Percentiles rank a stretch among this genome's conserved stretches.
These are phyloP conservation scores for Amblyteles armatorius DNA, from an alignment of 2,888 invertebrate species.

Conservation along the genomic window DNA sequence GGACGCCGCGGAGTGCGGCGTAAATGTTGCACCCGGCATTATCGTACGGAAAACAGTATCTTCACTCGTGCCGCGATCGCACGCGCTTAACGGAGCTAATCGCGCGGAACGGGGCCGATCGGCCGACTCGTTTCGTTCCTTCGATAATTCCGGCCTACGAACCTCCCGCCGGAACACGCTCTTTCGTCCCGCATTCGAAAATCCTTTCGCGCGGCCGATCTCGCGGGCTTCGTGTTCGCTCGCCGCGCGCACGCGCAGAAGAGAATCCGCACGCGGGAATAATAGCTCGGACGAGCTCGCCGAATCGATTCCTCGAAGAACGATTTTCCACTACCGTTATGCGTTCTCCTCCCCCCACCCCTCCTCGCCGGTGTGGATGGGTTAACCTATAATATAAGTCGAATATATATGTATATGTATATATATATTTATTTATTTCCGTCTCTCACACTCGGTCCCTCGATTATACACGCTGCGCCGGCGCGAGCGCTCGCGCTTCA, in stretches of 20 bases:
- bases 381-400: constrained; percentile 29
- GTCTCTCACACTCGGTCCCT: not conserved
- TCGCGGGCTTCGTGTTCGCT: constrained; percentile 19
- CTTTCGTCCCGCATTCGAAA: constrained; percentile 27
- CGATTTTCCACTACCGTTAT: constrained; percentile 63
- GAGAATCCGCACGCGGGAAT: constrained; percentile 31
- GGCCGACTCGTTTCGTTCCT: constrained; percentile 59
- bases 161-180: constrained; percentile 20
- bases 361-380: not conserved
- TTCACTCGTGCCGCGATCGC: constrained; percentile 53
- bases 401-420: not conserved
- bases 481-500: constrained; percentile 11
- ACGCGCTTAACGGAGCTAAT: constrained; percentile 59
- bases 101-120: constrained; percentile 63
- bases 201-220: constrained; percentile 29
- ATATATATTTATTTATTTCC: not conserved
- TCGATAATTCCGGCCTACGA: constrained; percentile 56
- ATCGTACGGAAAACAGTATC: constrained; percentile 37
- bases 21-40: not conserved
- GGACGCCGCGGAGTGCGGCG: not conserved
- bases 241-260: constrained; percentile 10
- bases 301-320: constrained; percentile 61
- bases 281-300: constrained; percentile 37
- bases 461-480: constrained; percentile 23
- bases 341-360: not conserved